Base-by-base conservation (phyloP, 2,113 vertebrate genomes). In the Oreochromis spilurus region DNA sequence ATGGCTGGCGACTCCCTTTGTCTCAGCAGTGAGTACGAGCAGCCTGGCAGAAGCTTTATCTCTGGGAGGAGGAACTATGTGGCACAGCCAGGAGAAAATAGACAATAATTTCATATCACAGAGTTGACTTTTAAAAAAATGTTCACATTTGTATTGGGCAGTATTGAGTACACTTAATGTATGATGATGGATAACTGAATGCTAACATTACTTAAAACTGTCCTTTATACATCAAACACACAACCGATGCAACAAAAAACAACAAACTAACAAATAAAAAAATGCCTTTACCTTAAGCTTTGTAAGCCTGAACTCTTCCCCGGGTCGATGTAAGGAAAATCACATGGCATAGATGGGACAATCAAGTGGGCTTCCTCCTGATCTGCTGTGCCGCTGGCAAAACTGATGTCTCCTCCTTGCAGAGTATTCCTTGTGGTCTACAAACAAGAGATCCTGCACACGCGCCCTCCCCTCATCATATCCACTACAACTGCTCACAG, bases 341-440 rank as follows among this genome's bases (percentile, higher is more conserved):
- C 93, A 92, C 92, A 91, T 88, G 90, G 81, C 60, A 79, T 67
- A 80, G 40, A 84, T 16, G 67, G 43, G 78, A 70, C 24, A 79
- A 87, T 9, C 62, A n/a, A 9, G 79, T 2, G 5, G 13, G 72
- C 6, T 13, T 86, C 70, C 58, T 16, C 77, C 48, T 84, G 80
- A 81, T 77, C 60, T 84, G 58, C 34, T 12, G 38, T 17, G 14
- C 84, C 65, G 58, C 62, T 54, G 81, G 10, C 55, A 75, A 70
- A 82, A 75, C 29, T 40, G 83, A 84, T 80, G 86, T 82, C 24
- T 90, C 82, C 48, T 84, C 48, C n/a, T 50, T 65, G 82, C 78
- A 81, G 40, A 80, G 3, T 90, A 75, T 31, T 82, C 40, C 17
- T 50, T 67, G 81, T 67, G 17, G 45, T 82, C 91, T 87, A 21